A percentile compares a stretch with the other conserved stretches of the same genome.
Conservation (phyloP, 2,888 invertebrate genomes). For the Bellardia bayeri region DNA sequence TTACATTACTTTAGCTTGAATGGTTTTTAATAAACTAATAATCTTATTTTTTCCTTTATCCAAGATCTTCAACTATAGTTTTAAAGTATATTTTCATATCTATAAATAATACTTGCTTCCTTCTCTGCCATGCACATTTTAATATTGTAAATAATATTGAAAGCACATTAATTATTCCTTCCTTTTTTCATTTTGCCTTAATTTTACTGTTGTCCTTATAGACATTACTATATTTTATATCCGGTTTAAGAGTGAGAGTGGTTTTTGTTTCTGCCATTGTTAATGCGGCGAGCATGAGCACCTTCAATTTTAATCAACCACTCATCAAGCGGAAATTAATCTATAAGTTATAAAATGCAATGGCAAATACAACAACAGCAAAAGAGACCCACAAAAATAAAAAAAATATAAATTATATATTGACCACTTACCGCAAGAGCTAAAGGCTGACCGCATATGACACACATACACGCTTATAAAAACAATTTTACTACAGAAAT, state of each 20-base stretch:
- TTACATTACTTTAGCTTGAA: too few species aligned
- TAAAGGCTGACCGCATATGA: slow-evolving; percentile 24
- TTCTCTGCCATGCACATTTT: neutral
- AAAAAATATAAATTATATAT: neutral
- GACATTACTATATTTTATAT: slow-evolving; percentile 36
- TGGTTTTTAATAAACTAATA: too few species aligned
- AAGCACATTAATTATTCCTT: neutral
- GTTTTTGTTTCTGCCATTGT: neutral
- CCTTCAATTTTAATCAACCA: slow-evolving; percentile 46
- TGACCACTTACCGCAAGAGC: slow-evolving; percentile 32
- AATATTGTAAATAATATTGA: neutral
- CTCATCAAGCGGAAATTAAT: slow-evolving; percentile 59
- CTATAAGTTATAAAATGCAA: slow-evolving; percentile 8
- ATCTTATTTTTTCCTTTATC: too few species aligned
- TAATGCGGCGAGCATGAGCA: slow-evolving; percentile 3
- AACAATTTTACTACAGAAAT: too few species aligned
- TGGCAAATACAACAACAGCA: neutral
- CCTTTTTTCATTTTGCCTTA: neutral
- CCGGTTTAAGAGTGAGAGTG: slow-evolving; percentile 10
- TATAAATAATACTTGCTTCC: too few species aligned
- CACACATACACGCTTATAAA: neutral
- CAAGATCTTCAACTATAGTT: too few species aligned
- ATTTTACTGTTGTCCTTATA: neutral
- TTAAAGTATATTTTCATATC: too few species aligned
- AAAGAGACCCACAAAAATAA: too few species aligned